Evolutionary conservation across 23 tunicate species (phyloP), one percentile per base, ranked within the genome.

Genomic region (Halocynthia aurantium): DNA sequence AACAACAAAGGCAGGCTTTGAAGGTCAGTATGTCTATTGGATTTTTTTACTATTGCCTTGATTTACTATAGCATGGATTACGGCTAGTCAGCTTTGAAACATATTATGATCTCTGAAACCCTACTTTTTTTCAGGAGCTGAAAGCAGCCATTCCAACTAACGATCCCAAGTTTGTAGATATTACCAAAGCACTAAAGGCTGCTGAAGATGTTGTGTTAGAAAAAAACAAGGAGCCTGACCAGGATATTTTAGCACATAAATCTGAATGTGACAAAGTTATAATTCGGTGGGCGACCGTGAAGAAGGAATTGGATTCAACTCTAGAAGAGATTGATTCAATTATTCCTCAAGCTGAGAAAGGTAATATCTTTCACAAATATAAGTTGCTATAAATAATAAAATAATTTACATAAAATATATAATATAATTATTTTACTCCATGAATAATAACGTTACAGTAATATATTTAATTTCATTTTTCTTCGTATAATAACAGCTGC

Each of bases 251-350:
- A 6, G 76, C 49, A 7, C 53, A 77, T 19, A 52, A 53, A 58
- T 62, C 67, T 8, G 77, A 70, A 13, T 52, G 55, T 6, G 12
- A 73, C 7, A 71, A 78, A 5, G 51, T 82, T 21, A 49, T 52
- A 20, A 68, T 79, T 31, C 78, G 85, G 20, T 88, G 95, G 95
- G 65, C 79, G 15, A 53, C 67, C 13, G 31, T 88, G 62, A 76
- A 83, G 52, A 20, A 67, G 7, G 77, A 79, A 15, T 31, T 88
- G 50, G 64, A 56, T 8, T 13, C 22, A 2, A 67, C 17, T 52
- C 31, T 80, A 8, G 58, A 17, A 51, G 75, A 80, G 12, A 60
- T 80, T 19, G 62, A 67, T 19, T 50, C 40, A 53, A 52, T 17
- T 22, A 56, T 80, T 22, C 83, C 83, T 7, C 51, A 67, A 8